Evolutionary conservation across 92 coral and sea anemone genomes (phyloP).

Genomic region (Meandrina meandrites): DNA sequence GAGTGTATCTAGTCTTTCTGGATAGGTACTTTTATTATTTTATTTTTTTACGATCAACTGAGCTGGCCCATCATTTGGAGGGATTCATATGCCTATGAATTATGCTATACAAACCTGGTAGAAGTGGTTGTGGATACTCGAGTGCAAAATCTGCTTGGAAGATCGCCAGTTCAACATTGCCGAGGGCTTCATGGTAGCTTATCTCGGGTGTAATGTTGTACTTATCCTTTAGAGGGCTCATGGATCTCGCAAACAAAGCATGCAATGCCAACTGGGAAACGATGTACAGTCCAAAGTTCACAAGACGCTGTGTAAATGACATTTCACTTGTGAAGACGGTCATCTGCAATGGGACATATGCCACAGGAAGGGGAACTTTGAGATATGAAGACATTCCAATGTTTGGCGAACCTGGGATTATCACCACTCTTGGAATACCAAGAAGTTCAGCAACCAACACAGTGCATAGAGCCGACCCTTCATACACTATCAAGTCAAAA

Average conservation of each 20-base stretch:
- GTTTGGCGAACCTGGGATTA: slow-evolving; percentile 25
- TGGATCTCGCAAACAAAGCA: not conserved
- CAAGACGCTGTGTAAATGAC: slow-evolving; percentile 59
- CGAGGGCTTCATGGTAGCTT: slow-evolving; percentile 33
- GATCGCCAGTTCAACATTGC: slow-evolving; percentile 55
- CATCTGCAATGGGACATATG: slow-evolving; percentile 50
- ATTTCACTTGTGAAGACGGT: slow-evolving; percentile 47
- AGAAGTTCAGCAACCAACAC: slow-evolving; percentile 40
- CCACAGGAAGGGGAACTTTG: slow-evolving; percentile 25
- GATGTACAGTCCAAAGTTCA: not conserved
- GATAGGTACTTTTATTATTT: too few relatives aligned
- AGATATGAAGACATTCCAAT: not conserved
- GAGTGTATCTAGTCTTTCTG: too few relatives aligned
- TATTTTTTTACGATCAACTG: too few relatives aligned
- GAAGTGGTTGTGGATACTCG: slow-evolving; percentile 69
- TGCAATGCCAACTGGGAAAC: not conserved
- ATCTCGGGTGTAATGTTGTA: slow-evolving; percentile 63
- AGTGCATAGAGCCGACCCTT: slow-evolving; percentile 5
- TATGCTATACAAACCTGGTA: slow-evolving; percentile 54
- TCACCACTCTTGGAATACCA: slow-evolving; percentile 29
- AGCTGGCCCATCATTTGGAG: too few relatives aligned
- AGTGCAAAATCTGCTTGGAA: slow-evolving; percentile 54
- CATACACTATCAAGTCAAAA: slow-evolving; percentile 49
- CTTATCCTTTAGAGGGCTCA: slow-evolving; percentile 34
- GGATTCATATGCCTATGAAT: not conserved